Base-by-base conservation (phyloP, 2,797 vertebrate genomes). In the Phataginus tetradactyla region DNA sequence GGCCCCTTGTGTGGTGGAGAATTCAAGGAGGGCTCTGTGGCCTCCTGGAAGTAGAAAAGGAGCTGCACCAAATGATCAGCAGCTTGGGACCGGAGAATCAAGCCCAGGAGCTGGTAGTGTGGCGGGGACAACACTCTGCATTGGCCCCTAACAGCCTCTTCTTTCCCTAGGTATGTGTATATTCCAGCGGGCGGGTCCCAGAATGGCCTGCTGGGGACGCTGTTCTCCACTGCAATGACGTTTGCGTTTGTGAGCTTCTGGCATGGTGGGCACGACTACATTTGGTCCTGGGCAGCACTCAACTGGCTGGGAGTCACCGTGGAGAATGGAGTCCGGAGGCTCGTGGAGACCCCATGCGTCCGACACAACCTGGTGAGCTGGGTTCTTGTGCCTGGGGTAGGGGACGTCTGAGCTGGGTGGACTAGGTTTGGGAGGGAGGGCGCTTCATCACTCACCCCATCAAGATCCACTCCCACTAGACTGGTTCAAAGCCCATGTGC, bases 181-280 rank as follows among this genome's bases (percentile, higher is more conserved):
- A 98, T 99, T 94, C 99, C 99, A 0, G 75, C 99, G 98, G 99
- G 99, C 71, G 99, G 99, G 55, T 99, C 99, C 25, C 99, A 96
- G 34, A 98, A 97, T 1, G 99, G 99, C 42, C 88, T 97, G 29
- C 96, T 99, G 74, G 98, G 98, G 96, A 99, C 98, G 27, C 96
- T 99, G 32, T 86, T 99, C 23, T 99, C 99, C 94, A 99, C 99
- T 1, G 99, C 99, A 0, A 98, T 99, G 72, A 99, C 99, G 0
- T 99, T 99, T 53, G 99, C 99, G 1, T 99, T 99, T 14, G 99
- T 99, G 97, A 99, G 99, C 98, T 99, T 99, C 92, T 99, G 99
- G 99, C 99, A 99, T 0, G 99, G 99, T 37, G 99, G 99, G 88
- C 98, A 99, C 37, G 99, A 99, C 98, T 99, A 99, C 97, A 97